phyloP scores from a whole-genome alignment of 2,797 vertebrate species.

The Cryptoprocta ferox region DNA sequence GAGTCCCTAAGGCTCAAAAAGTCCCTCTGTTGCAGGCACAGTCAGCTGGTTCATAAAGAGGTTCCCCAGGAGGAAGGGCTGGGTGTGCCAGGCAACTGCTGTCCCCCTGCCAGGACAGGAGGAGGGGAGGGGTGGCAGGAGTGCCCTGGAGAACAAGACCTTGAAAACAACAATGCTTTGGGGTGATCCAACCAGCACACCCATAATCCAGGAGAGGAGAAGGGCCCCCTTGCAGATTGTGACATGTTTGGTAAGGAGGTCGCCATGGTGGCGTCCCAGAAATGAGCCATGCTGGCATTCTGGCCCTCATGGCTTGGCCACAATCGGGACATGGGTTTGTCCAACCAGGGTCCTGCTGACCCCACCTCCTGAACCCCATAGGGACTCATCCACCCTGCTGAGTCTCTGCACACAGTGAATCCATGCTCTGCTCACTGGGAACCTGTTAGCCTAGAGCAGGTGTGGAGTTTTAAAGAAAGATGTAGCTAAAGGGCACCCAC shows the following conservation, averaged over 20 bases:
- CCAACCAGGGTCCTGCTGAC: neutral
- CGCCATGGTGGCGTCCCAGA: neutral
- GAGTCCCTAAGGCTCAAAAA: slow-evolving; percentile 70
- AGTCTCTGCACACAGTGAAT: neutral
- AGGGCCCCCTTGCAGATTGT: neutral
- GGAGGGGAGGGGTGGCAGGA: neutral
- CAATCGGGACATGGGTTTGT: neutral
- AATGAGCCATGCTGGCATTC: neutral
- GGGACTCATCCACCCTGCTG: neutral
- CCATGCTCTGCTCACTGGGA: neutral
- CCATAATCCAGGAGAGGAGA: neutral
- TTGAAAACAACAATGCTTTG: neutral
- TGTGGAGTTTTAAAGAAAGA: neutral
- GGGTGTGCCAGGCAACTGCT: neutral
- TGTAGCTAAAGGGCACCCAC: neutral
- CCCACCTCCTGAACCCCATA: neutral
- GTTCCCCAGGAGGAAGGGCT: slow-evolving; percentile 63
- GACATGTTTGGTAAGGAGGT: neutral
- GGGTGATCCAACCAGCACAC: neutral
- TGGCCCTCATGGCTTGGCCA: neutral
- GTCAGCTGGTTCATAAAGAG: slow-evolving; percentile 72
- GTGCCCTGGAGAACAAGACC: neutral
- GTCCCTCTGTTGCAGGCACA: slow-evolving; percentile 76
- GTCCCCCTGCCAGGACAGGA: neutral
- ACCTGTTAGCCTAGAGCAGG: accelerated